Evolutionary conservation across 2,113 vertebrate species (phyloP).

Genomic region (Xyrauchen texanus): DNA sequence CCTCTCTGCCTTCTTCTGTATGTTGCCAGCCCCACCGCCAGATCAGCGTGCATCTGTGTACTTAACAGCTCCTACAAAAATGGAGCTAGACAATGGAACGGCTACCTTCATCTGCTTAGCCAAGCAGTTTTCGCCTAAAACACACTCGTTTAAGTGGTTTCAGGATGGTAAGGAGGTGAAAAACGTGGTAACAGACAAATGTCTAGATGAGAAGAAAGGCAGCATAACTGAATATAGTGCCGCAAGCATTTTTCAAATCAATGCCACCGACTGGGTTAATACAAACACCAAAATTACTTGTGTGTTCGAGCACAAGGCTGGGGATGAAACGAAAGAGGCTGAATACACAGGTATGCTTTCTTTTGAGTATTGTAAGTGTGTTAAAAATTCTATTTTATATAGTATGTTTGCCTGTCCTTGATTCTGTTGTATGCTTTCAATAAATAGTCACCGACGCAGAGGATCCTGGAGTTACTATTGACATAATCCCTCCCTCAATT

Average conservation of each 20-base stretch:
- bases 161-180: not conserved
- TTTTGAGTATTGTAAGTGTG: not conserved
- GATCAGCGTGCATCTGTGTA: slow-evolving; percentile 44
- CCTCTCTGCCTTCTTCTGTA: slow-evolving; percentile 26
- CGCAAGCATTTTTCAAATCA: slow-evolving; percentile 61
- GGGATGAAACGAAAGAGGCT: fast-evolving
- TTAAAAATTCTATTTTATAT: not conserved
- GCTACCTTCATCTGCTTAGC: slow-evolving; percentile 66
- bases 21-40: not conserved
- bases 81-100: slow-evolving; percentile 7
- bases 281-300: slow-evolving; percentile 2
- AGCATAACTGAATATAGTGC: slow-evolving; percentile 24
- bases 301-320: slow-evolving; percentile 14
- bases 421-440: not conserved
- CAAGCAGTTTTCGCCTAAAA: slow-evolving; percentile 63
- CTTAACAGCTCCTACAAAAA: slow-evolving; percentile 33
- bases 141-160: slow-evolving; percentile 61
- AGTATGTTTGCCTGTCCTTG: not conserved
- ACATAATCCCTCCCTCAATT: slow-evolving; percentile 19
- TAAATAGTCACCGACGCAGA: not conserved
- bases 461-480: not conserved
- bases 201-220: fast-evolving
- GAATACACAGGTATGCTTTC: slow-evolving; percentile 8
- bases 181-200: not conserved
- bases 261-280: fast-evolving